These are phyloP conservation scores for Galagoides demidoff DNA, from an alignment of 2,797 vertebrate genomes.

Conservation along the genomic window DNA sequence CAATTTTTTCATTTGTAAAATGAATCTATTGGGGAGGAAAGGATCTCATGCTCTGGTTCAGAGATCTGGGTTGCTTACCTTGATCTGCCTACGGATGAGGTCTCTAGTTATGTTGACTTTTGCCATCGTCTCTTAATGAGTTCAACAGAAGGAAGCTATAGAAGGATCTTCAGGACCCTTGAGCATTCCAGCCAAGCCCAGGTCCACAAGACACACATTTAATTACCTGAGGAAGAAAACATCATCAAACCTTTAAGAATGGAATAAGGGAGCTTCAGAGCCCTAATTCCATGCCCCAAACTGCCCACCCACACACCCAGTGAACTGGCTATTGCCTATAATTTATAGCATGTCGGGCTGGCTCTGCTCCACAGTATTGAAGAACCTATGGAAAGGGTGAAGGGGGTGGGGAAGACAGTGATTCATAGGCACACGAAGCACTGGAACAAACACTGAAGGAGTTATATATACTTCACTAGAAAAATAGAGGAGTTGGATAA, in stretches of 20 bases:
- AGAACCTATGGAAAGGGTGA: background rate
- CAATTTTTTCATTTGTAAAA: conserved; percentile 15
- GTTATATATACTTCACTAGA: background rate
- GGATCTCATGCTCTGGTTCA: background rate
- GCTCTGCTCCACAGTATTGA: background rate
- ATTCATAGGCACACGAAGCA: background rate
- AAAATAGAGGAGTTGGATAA: background rate
- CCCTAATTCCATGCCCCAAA: background rate
- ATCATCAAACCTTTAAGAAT: conserved; percentile 38
- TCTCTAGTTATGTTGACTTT: conserved; percentile 96
- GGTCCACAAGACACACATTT: conserved; percentile 79
- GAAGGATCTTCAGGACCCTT: conserved; percentile 85
- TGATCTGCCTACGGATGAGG: conserved; percentile 94
- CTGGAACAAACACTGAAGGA: background rate
- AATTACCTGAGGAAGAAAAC: conserved; percentile 83
- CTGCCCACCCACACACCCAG: background rate
- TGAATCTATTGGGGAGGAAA: background rate
- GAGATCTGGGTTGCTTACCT: conserved; percentile 81
- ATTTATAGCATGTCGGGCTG: accelerated
- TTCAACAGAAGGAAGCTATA: conserved; percentile 80
- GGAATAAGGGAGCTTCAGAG: background rate
- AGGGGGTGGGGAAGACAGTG: background rate
- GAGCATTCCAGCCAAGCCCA: conserved; percentile 86
- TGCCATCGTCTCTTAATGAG: conserved; percentile 90
- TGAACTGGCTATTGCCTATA: background rate